Evolutionary conservation across 2,113 vertebrate species (phyloP).

Genomic region (Struthidea cinerea): DNA sequence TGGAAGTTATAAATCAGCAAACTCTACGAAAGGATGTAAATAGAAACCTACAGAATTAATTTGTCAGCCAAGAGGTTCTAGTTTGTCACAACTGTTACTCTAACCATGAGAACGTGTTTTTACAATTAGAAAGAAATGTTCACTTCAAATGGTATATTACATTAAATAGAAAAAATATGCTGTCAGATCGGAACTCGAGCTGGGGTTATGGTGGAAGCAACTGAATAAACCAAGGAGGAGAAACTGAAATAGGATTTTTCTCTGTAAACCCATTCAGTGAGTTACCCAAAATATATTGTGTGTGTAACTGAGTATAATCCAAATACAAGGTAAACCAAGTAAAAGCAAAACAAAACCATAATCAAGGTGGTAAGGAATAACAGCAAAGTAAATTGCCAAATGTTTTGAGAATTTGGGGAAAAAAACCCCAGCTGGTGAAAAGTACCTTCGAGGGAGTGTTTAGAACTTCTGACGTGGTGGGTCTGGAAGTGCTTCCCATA

Average conservation of each 20-base stretch:
- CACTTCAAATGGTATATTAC: neutral
- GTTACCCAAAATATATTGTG: neutral
- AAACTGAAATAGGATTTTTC: neutral
- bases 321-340: neutral
- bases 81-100: conserved; percentile 20
- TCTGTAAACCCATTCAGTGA: neutral
- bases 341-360: neutral
- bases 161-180: conserved; percentile 4
- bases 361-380: neutral
- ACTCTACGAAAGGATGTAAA: neutral
- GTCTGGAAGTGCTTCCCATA: neutral
- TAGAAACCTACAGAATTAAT: conserved; percentile 28
- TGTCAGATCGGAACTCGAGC: neutral
- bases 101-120: neutral
- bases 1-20: conserved; percentile 37
- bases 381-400: neutral
- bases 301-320: neutral
- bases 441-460: neutral
- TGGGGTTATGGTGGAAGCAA: neutral
- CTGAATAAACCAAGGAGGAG: neutral
- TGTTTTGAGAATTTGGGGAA: neutral
- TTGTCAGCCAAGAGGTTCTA: conserved; percentile 32
- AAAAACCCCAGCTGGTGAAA: neutral
- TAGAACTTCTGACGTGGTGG: neutral
- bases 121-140: conserved; percentile 20